Conservation (phyloP, 2,797 vertebrate species). For the Nannoperca australis region DNA sequence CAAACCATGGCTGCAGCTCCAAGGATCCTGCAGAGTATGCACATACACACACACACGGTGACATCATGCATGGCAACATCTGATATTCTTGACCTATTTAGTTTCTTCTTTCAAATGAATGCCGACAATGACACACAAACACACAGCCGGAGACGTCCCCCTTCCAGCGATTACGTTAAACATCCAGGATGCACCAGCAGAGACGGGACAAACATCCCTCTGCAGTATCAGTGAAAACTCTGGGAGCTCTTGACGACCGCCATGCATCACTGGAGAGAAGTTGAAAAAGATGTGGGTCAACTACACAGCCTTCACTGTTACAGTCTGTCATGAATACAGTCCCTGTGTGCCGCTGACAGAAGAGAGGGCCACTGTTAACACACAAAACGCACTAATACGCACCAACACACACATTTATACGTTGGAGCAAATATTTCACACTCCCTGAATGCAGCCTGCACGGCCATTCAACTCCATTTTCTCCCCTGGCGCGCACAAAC, state of each 20-base stretch:
- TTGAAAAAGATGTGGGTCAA: conserved; percentile 33
- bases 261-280: conserved; percentile 1
- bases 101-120: conserved; percentile 9
- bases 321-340: conserved; percentile 62
- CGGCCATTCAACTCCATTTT: conserved; percentile 50
- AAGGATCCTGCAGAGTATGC: neutral
- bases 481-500: conserved; percentile 4
- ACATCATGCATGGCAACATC: conserved; percentile 28
- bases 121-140: conserved; percentile 32
- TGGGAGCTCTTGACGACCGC: conserved; percentile 9
- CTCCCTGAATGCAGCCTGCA: conserved; percentile 41
- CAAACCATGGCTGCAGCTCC: conserved; percentile 34
- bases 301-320: conserved; percentile 57
- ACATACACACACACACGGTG: conserved; percentile 2
- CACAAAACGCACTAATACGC: conserved; percentile 34
- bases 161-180: conserved; percentile 11
- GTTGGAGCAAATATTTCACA: conserved; percentile 60
- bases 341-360: conserved; percentile 47
- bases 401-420: conserved; percentile 46
- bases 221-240: conserved; percentile 23
- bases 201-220: conserved; percentile 27
- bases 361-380: conserved; percentile 44
- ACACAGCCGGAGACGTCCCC: conserved; percentile 20
- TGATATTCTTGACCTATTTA: conserved; percentile 54
- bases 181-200: conserved; percentile 27